A percentile compares a stretch with the other conserved stretches of the same genome.
Conservation (phyloP, 2,113 vertebrate genomes). For the Syngnathus typhle region DNA sequence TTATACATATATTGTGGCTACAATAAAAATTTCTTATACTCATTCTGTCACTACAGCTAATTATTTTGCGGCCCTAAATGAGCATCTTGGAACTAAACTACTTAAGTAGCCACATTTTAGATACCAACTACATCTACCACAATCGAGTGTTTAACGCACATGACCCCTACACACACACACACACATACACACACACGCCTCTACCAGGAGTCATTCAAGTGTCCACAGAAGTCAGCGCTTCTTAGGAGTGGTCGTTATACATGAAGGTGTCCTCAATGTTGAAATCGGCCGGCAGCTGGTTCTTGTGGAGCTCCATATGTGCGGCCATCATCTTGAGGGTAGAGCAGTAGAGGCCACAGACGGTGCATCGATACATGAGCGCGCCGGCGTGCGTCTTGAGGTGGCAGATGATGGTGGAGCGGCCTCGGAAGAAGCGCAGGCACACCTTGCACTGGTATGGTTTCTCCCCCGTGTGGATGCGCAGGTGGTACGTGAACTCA, state of each 20-base stretch:
- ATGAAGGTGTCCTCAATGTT: slow-evolving; percentile 98
- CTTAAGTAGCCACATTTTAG: too few species aligned
- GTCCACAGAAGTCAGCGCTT: slow-evolving; percentile 78
- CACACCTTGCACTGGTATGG: slow-evolving; percentile 98
- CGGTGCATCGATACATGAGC: slow-evolving; percentile 95
- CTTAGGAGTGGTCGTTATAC: slow-evolving; percentile 98
- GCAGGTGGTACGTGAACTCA: slow-evolving; percentile 94
- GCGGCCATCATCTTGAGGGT: slow-evolving; percentile 96
- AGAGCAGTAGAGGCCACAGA: slow-evolving; percentile 93
- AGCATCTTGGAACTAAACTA: too few species aligned
- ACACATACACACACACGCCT: too few species aligned
- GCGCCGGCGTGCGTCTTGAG: slow-evolving; percentile 95
- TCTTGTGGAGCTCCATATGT: slow-evolving; percentile 91
- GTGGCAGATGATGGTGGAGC: slow-evolving; percentile 98
- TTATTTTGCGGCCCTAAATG: too few species aligned
- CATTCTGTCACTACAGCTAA: too few species aligned
- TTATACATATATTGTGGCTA: too few species aligned
- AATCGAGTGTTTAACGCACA: too few species aligned
- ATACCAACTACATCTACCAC: too few species aligned
- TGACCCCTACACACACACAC: too few species aligned
- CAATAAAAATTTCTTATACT: too few species aligned
- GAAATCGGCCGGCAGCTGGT: slow-evolving; percentile 88
- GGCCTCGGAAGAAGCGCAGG: slow-evolving; percentile 93
- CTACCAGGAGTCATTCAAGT: slow-evolving; percentile 66
- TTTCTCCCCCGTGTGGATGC: slow-evolving; percentile 95